phyloP scores from a whole-genome alignment of 2,797 vertebrate genomes.

The Pangasius djambal region DNA sequence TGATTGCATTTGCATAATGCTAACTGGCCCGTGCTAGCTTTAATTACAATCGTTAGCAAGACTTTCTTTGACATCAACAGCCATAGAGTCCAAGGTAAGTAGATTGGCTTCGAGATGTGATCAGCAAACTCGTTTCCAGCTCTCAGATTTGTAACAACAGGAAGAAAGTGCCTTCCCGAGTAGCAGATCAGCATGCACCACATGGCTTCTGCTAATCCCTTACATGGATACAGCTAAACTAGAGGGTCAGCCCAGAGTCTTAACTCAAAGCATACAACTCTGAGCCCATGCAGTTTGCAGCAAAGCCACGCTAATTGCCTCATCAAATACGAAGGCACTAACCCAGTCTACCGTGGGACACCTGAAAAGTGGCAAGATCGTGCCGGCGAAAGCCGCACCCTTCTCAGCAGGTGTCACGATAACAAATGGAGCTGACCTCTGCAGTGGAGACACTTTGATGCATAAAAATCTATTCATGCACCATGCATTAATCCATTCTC shows the following conservation, averaged over 20 bases:
- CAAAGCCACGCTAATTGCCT: slow-evolving; percentile 44
- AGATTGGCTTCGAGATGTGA: not conserved
- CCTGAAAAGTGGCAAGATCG: not conserved
- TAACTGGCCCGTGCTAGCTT: not conserved
- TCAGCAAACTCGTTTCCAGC: slow-evolving; percentile 24
- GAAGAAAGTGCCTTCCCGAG: slow-evolving; percentile 20
- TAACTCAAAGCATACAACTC: not conserved
- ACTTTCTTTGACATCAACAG: slow-evolving; percentile 10
- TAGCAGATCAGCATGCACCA: slow-evolving; percentile 16
- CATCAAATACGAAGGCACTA: slow-evolving; percentile 27
- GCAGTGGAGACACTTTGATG: slow-evolving; percentile 52
- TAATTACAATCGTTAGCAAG: slow-evolving; percentile 9
- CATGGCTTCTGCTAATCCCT: slow-evolving; percentile 24
- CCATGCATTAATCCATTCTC: slow-evolving; percentile 55
- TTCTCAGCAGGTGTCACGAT: slow-evolving; percentile 36
- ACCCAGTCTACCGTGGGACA: not conserved
- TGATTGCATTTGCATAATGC: slow-evolving; percentile 13
- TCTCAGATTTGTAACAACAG: slow-evolving; percentile 22
- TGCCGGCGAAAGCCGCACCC: slow-evolving; percentile 11
- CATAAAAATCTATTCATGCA: slow-evolving; percentile 59
- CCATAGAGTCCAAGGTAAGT: slow-evolving; percentile 21
- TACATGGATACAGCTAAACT: slow-evolving; percentile 21
- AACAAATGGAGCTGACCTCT: slow-evolving; percentile 63
- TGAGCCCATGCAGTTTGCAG: not conserved
- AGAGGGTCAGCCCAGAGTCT: not conserved